These are phyloP conservation scores for Neosilurus mollespiculum DNA, from an alignment of 2,797 vertebrate species.

Conservation along the genomic window DNA sequence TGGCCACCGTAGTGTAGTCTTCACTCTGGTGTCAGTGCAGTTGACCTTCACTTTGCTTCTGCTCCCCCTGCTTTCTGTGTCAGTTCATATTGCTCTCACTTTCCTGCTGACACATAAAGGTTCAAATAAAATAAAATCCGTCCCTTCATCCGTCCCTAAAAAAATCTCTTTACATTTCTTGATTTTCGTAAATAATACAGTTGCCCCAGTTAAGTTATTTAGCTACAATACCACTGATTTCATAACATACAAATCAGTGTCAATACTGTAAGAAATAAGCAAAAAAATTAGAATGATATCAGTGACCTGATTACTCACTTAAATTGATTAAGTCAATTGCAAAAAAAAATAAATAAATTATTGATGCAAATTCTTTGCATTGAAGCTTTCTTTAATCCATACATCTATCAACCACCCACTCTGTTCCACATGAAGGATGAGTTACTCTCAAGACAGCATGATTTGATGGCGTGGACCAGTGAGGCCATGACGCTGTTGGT, in stretches of 20 bases:
- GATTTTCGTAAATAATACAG: neutral
- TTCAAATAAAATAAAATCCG: neutral
- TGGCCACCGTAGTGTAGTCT: conserved; percentile 2
- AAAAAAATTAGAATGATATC: neutral
- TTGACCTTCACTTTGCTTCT: conserved; percentile 12
- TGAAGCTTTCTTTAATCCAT: too few species aligned
- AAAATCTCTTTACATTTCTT: neutral
- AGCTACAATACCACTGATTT: neutral
- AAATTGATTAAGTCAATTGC: too few species aligned
- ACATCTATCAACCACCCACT: too few species aligned
- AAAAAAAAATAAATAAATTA: too few species aligned
- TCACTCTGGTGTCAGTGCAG: conserved; percentile 17
- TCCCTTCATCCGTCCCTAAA: neutral
- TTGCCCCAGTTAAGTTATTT: neutral
- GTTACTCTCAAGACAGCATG: too few species aligned
- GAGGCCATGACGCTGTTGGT: too few species aligned
- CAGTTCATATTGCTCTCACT: too few species aligned
- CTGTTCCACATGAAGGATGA: too few species aligned
- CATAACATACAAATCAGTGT: neutral
- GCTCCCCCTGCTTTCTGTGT: too few species aligned
- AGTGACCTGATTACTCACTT: too few species aligned
- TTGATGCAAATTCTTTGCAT: too few species aligned
- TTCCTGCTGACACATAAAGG: conserved; percentile 9
- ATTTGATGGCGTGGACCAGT: too few species aligned
- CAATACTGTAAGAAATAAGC: neutral